Percentiles rank a stretch among this genome's conserved stretches.
Evolutionary conservation across 1,140 invertebrate genomes (phyloP).

Genomic region (Fopius arisanus): DNA sequence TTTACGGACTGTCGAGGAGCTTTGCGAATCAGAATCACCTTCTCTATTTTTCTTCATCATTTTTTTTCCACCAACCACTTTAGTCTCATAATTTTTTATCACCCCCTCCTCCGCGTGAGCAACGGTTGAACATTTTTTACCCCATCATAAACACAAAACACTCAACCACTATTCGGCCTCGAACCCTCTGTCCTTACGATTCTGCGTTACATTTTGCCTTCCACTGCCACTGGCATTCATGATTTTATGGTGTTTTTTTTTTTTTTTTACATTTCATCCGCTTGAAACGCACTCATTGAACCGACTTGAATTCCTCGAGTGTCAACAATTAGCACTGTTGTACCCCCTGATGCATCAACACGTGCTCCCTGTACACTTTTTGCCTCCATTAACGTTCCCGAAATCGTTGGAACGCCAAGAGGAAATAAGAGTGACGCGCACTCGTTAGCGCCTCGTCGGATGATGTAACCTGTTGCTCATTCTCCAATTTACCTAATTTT

Average conservation of each 20-base stretch:
- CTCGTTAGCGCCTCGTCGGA: not conserved
- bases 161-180: not conserved
- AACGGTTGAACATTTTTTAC: conserved; percentile 6
- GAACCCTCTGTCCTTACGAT: not conserved
- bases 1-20: conserved; percentile 42
- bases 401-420: not conserved
- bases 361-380: conserved; percentile 1
- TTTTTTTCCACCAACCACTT: conserved; percentile 32
- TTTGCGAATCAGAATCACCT: conserved; percentile 37
- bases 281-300: not conserved
- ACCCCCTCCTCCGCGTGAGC: not conserved
- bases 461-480: conserved; percentile 6
- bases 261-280: too few species aligned
- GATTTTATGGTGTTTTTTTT: not conserved
- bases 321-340: conserved; percentile 4
- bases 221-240: not conserved
- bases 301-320: not conserved
- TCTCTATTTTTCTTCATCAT: conserved; percentile 11
- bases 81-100: conserved; percentile 25
- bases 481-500: not conserved
- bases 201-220: not conserved
- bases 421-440: not conserved
- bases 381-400: conserved; percentile 12
- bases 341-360: not conserved
- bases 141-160: not conserved